phyloP scores from a whole-genome alignment of 1,140 invertebrate species.

The Lepidurus couesii region DNA sequence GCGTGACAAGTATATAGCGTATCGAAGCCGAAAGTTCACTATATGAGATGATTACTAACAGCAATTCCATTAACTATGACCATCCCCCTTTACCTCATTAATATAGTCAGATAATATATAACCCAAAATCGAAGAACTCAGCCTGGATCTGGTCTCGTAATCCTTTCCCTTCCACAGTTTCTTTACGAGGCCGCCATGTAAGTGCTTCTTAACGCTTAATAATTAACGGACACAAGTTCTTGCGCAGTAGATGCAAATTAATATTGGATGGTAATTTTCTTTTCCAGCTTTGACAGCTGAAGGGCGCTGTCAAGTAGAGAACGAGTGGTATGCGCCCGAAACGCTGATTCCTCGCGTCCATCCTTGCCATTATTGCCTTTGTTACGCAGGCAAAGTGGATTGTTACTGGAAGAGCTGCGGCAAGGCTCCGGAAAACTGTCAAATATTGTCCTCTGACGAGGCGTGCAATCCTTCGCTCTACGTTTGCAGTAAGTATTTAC shows the following conservation, averaged over 20 bases:
- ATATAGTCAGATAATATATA: not conserved
- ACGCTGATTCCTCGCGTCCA: conserved; percentile 35
- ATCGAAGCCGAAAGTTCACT: not conserved
- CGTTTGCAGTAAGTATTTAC: conserved; percentile 35
- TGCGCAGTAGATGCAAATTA: not conserved
- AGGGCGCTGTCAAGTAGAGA: conserved; percentile 31
- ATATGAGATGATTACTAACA: not conserved
- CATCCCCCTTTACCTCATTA: not conserved
- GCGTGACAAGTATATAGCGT: no score
- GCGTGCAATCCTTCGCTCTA: conserved; percentile 37
- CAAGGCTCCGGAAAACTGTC: conserved; percentile 37
- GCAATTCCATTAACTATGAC: not conserved
- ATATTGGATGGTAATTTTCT: not conserved
- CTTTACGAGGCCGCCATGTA: not conserved
- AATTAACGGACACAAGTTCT: not conserved
- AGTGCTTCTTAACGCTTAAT: not conserved
- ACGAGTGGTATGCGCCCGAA: conserved; percentile 29
- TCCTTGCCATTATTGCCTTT: conserved; percentile 39
- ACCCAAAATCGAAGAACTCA: not conserved
- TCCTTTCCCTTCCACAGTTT: not conserved
- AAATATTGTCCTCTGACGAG: conserved; percentile 34
- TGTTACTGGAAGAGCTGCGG: conserved; percentile 39
- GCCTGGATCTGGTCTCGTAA: not conserved
- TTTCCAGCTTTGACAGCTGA: conserved; percentile 1
- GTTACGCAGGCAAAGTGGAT: conserved; percentile 37